Base-by-base conservation (phyloP, 2,797 vertebrate species). In the Pachyuromys duprasi region DNA sequence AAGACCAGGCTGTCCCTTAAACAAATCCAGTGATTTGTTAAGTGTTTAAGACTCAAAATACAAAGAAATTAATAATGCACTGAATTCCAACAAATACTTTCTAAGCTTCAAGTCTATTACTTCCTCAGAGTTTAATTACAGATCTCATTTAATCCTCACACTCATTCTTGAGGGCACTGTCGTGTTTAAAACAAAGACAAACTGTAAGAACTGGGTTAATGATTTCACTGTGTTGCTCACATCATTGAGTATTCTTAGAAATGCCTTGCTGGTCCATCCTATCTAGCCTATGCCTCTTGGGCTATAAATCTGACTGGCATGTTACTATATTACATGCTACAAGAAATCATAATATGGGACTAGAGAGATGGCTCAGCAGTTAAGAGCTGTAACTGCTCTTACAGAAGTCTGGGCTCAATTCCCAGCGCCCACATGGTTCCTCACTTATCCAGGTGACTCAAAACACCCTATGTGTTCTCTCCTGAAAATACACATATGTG, bases 81-180 rank as follows among this genome's bases (percentile, higher is more conserved):
- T 5, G 22, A 96, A 95, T 96, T 93, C 45, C 76, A 86, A 94
- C 13, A 94, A 86, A 70, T 87, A 74, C 72, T 93, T 67, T 80
- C 39, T 82, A 88, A 62, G 53, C 12, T n/a, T 94, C 36, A 86
- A 55, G 69, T n/a, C 65, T 92, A 12, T 74, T 42, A 86, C 70
- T 81, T 28, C 20, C 57, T 81, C 22, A 75, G 31, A 88, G 42
- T 36, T 94, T 88, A 78, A 69, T 39, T 89, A 84, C 33, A n/a
- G 55, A 42, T 79, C 39, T 93, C 26, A 31, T 26, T 88, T 89
- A 89, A 75, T 55, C 55, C 17, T 28, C 39, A 86, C 33, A 62
- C 60, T 36, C 8, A 20, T 26, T 15, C 53, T 39, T 8, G 15
- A 75, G 15, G 8, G 22, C 24, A 90, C 18, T 74, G 28, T 4